Evolutionary conservation across 2,113 vertebrate species (phyloP).

Genomic region (sheep (Ovis aries)): DNA sequence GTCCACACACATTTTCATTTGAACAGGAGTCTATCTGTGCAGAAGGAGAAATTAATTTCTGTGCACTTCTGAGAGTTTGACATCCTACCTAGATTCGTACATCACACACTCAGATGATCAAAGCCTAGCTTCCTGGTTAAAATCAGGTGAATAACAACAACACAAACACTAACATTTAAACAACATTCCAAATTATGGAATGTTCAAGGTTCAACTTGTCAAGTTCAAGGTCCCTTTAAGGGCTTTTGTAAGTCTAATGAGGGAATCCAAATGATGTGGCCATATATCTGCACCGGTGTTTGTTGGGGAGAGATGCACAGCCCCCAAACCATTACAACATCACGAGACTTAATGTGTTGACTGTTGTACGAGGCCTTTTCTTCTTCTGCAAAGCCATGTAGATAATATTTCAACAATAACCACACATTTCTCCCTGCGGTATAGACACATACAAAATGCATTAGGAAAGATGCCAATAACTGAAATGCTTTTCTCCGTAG

Average conservation of each 20-base stretch:
- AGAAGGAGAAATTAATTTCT: neutral
- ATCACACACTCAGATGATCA: neutral
- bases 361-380: conserved; percentile 55
- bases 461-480: conserved; percentile 75
- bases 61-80: neutral
- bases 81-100: neutral
- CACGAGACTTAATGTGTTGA: neutral
- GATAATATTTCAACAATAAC: conserved; percentile 67
- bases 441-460: conserved; percentile 62
- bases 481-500: conserved; percentile 60
- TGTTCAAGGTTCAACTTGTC: neutral
- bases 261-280: neutral
- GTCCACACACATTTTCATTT: neutral
- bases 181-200: neutral
- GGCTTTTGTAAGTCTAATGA: neutral
- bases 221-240: neutral
- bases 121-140: neutral
- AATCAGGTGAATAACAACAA: neutral
- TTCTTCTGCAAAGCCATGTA: conserved; percentile 59
- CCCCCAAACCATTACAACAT: neutral
- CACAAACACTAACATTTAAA: neutral
- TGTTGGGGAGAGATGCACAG: neutral
- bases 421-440: conserved; percentile 66
- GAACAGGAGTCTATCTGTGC: neutral
- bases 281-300: neutral